A percentile compares a stretch with the other conserved stretches of the same genome.
Conservation (phyloP, 2,888 invertebrate genomes). For the Nymphalis urticae region DNA sequence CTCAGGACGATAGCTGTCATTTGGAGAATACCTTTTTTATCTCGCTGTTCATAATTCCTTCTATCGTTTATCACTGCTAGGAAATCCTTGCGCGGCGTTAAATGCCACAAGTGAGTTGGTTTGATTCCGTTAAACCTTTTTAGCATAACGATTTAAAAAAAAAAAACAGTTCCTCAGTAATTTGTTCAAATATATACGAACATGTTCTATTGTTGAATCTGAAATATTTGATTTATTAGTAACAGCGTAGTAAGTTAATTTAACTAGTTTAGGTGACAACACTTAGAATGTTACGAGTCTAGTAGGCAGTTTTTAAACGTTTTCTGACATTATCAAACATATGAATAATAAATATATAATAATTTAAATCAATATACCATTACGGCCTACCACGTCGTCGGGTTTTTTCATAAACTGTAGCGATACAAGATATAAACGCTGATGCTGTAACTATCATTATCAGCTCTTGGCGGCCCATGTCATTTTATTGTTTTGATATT, state of each 20-base stretch:
- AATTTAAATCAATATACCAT: slow-evolving; percentile 45
- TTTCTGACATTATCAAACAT: background rate
- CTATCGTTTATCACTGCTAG: slow-evolving; percentile 42
- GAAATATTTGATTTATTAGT: background rate
- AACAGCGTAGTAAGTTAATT: too few relatives aligned
- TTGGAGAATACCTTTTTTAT: slow-evolving; percentile 38
- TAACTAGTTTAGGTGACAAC: too few relatives aligned
- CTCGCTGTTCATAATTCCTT: slow-evolving; percentile 35
- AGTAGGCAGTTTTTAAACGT: background rate
- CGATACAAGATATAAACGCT: slow-evolving; percentile 55
- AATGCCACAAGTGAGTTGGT: slow-evolving; percentile 60
- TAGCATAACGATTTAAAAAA: slow-evolving; percentile 23
- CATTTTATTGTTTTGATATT: slow-evolving; percentile 44
- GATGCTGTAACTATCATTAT: slow-evolving; percentile 54
- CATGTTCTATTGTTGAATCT: background rate
- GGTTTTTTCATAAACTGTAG: slow-evolving; percentile 52
- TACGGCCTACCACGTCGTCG: slow-evolving; percentile 40
- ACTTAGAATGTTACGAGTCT: background rate
- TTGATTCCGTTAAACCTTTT: slow-evolving; percentile 49
- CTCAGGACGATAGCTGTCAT: slow-evolving; percentile 36
- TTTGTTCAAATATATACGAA: background rate
- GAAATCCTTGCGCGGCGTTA: slow-evolving; percentile 52
- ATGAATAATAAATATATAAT: background rate
- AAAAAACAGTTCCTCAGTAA: background rate
- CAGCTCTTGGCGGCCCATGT: slow-evolving; percentile 59